Evolutionary conservation across 2,797 vertebrate species (phyloP).

Genomic region (Uromys caudimaculatus): DNA sequence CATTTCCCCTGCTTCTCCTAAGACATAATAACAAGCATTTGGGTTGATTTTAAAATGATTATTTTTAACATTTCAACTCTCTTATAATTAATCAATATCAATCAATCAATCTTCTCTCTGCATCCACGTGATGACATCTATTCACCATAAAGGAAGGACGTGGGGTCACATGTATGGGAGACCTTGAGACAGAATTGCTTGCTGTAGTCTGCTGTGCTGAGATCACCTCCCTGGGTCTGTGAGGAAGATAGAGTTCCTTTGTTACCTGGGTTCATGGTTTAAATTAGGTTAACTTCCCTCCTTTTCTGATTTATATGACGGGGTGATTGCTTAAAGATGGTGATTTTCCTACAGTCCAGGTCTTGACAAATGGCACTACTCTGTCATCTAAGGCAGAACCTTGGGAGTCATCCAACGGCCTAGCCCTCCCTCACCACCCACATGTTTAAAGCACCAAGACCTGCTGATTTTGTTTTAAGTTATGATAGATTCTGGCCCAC

Average conservation of each 20-base stretch:
- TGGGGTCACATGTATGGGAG: conserved; percentile 23
- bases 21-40: not conserved
- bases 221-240: conserved; percentile 36
- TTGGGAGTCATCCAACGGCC: conserved; percentile 17
- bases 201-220: conserved; percentile 2
- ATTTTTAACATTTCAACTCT: not conserved
- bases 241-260: conserved; percentile 70
- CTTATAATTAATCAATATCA: conserved; percentile 27
- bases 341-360: not conserved
- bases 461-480: not conserved
- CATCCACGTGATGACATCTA: not conserved
- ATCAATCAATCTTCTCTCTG: conserved; percentile 13
- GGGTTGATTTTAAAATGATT: conserved; percentile 8
- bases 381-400: conserved; percentile 1
- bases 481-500: conserved; percentile 43
- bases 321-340: conserved; percentile 73
- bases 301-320: conserved; percentile 68
- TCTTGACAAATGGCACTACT: conserved; percentile 59
- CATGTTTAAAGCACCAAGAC: conserved; percentile 45
- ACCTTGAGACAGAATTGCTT: not conserved
- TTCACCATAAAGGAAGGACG: not conserved
- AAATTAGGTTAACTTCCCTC: conserved; percentile 67
- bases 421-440: conserved; percentile 46
- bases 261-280: conserved; percentile 71
- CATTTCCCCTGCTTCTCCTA: conserved; percentile 2